Base-by-base conservation (phyloP, 2,113 vertebrate species). In the Dicaeum eximium region DNA sequence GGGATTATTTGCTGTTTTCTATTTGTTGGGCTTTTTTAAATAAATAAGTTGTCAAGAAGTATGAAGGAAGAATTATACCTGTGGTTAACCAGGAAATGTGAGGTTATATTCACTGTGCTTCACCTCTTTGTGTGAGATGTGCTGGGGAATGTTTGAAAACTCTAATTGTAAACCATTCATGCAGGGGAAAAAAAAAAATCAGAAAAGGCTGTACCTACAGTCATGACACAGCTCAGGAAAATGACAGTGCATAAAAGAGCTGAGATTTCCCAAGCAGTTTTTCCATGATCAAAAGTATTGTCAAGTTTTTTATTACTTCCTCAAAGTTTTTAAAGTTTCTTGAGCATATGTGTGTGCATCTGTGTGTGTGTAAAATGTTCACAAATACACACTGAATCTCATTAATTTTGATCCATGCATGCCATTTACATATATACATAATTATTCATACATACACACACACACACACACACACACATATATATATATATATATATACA, bases 401-500 rank as follows among this genome's bases (percentile, higher is more conserved):
- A 20, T 91, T 89, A 47, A 38, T 78, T 91, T 89, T 69, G 19
- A 53, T 64, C 13, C 15, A 45, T 54, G 15, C 6, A 20, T 50
- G 7, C 48, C 16, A 25, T 58, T 71, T 24, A 15, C 2, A 19
- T 62, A 67, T 67, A 25, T 5, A 47, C 3, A 13, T 38, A 61
- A n/a, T 70, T 90, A 62, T 74, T 65, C 10, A 47, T n/a, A 38
- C 15, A 30, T 10, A 33, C 5, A 23, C 18, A 33, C 1, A n/a
- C 8, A 57, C 9, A 35, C 11, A 33, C 40, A n/a, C n/a, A n/a
- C n/a, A n/a, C n/a, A n/a, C n/a, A n/a, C n/a, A n/a, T n/a, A n/a
- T n/a, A n/a, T n/a, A n/a, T n/a, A 28, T 2, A 28, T 3, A n/a
- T 13, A 54, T 15, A 15, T 2, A n/a, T 1, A 53, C 3, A 35